These are phyloP conservation scores for Chrysotoxum bicinctum DNA, from an alignment of 2,888 invertebrate genomes.

Conservation along the genomic window DNA sequence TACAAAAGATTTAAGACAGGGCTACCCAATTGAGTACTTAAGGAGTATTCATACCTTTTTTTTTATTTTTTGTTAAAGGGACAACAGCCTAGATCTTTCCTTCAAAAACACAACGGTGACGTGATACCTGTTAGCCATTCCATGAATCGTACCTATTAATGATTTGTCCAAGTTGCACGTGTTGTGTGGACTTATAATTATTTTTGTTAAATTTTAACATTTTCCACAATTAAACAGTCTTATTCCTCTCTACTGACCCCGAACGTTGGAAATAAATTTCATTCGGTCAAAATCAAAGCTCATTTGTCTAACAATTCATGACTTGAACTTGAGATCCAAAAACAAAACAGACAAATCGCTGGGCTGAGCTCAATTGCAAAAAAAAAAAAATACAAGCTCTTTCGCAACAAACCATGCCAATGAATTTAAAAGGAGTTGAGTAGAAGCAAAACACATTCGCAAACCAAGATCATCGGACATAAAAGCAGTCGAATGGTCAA, in stretches of 20 bases:
- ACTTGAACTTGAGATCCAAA: conserved; percentile 63
- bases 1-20: too few species aligned
- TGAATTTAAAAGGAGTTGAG: conserved; percentile 49
- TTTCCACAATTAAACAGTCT: conserved; percentile 17
- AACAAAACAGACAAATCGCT: conserved; percentile 4
- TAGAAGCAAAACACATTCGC: background rate
- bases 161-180: background rate
- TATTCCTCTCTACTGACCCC: background rate
- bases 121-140: background rate
- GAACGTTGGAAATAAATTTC: background rate
- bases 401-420: conserved; percentile 46
- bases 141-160: background rate
- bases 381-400: conserved; percentile 28
- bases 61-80: too few species aligned
- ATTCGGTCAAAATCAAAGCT: background rate
- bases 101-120: too few species aligned
- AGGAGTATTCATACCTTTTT: too few species aligned
- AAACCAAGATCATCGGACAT: background rate
- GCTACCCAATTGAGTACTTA: too few species aligned
- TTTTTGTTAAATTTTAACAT: background rate
- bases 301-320: conserved; percentile 14
- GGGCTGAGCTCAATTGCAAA: conserved; percentile 12
- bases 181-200: background rate
- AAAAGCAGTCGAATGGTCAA: conserved; percentile 17
- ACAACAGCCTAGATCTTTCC: too few species aligned